Conservation (phyloP, 1,140 invertebrate species). For the Drosophila fuyamai region DNA sequence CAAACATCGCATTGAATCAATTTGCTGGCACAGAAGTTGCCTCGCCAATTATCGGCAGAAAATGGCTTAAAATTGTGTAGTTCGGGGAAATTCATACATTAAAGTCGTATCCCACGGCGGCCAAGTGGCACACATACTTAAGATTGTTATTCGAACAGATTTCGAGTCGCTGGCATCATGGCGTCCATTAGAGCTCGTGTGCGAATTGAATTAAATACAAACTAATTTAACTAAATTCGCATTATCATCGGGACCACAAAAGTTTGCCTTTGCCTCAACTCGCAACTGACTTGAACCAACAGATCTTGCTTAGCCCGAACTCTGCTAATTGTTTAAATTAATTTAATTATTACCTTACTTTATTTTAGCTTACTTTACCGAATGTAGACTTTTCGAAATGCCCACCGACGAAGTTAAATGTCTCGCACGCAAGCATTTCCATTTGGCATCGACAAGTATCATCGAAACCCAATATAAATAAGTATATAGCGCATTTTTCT, state of each 20-base stretch:
- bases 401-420: constrained; percentile 7
- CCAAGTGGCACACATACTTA: constrained; percentile 34
- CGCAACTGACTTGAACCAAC: constrained; percentile 5
- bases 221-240: constrained; percentile 71
- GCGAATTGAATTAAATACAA: constrained; percentile 78
- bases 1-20: constrained; percentile 16
- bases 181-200: constrained; percentile 50
- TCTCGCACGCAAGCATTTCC: constrained; percentile 14
- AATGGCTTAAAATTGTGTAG: constrained; percentile 7
- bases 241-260: constrained; percentile 33
- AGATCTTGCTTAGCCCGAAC: constrained; percentile 16
- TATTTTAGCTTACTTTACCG: constrained; percentile 4
- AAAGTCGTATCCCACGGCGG: constrained; percentile 1
- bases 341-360: constrained; percentile 33
- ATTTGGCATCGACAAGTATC: constrained; percentile 16
- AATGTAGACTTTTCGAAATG: background rate
- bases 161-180: constrained; percentile 34
- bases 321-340: constrained; percentile 46
- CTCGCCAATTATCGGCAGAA: constrained; percentile 12
- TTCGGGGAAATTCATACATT: constrained; percentile 5
- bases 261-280: constrained; percentile 12
- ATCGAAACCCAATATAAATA: constrained; percentile 15
- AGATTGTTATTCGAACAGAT: constrained; percentile 39
- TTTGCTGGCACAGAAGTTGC: background rate
- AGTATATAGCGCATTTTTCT: background rate